phyloP scores from a whole-genome alignment of 2,797 vertebrate species.

The Macroramphosus scolopax region DNA sequence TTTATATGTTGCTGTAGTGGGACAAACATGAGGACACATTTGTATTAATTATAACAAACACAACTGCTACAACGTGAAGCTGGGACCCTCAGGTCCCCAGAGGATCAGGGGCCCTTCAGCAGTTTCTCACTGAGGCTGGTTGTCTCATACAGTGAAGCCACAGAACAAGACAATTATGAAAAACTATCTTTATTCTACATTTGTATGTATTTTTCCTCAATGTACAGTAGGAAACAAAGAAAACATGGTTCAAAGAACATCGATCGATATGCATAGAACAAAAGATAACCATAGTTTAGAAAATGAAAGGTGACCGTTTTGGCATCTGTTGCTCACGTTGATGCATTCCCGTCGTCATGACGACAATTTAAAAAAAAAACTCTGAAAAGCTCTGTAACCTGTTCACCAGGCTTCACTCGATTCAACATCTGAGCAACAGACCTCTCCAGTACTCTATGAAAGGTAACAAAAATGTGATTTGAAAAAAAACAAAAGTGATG shows the following conservation, averaged over 20 bases:
- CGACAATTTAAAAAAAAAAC: conserved; percentile 16
- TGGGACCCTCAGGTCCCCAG: too few relatives aligned
- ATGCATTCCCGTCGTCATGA: conserved; percentile 28
- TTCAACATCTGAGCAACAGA: conserved; percentile 16
- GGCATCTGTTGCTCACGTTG: conserved; percentile 35
- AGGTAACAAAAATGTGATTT: conserved; percentile 19
- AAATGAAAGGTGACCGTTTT: conserved; percentile 49
- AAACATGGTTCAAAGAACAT: conserved; percentile 45
- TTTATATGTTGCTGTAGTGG: too few relatives aligned
- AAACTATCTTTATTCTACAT: conserved; percentile 82
- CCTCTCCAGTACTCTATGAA: conserved; percentile 10
- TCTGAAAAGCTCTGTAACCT: conserved; percentile 15
- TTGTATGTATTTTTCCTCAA: conserved; percentile 61
- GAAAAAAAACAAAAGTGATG: conserved; percentile 12
- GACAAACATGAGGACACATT: too few relatives aligned
- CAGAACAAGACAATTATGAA: conserved; percentile 53
- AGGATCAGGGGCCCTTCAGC: too few relatives aligned
- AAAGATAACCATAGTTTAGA: conserved; percentile 34
- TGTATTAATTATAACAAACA: too few relatives aligned
- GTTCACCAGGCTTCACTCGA: conserved; percentile 18
- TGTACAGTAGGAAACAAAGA: conserved; percentile 65
- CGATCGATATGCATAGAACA: conserved; percentile 59
- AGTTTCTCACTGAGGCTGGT: too few relatives aligned
- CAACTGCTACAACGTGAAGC: too few relatives aligned
- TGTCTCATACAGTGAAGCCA: neutral